Conservation (phyloP, 53 echinoderm and acorn worm species). For the Holothuria leucospilota region DNA sequence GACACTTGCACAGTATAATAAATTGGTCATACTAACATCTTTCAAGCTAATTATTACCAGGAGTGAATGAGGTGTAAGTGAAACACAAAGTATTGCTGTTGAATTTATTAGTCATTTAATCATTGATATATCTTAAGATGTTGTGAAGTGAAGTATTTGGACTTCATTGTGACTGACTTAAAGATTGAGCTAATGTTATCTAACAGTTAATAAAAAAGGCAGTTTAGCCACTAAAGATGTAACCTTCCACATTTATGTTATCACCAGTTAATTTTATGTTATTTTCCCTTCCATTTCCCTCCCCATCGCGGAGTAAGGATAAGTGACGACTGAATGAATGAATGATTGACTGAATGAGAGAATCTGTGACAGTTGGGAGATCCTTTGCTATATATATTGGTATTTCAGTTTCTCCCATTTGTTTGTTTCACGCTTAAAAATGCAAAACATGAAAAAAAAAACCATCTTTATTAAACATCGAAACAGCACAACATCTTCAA, state of each 20-base stretch:
- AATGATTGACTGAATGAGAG: background rate
- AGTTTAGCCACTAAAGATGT: no score
- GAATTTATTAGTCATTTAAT: no score
- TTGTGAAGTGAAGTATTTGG: no score
- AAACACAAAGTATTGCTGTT: no score
- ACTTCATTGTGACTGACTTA: no score
- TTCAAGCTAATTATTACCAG: no score
- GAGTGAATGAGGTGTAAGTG: no score
- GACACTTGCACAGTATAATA: no score
- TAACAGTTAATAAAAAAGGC: no score
- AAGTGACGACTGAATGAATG: background rate
- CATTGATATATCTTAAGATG: no score
- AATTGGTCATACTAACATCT: no score
- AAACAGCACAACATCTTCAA: conserved; percentile 25
- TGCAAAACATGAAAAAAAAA: conserved; percentile 16
- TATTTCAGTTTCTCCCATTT: conserved; percentile 40
- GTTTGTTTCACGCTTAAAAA: conserved; percentile 27
- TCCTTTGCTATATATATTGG: conserved; percentile 43
- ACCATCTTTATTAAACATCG: conserved; percentile 38
- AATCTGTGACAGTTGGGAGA: conserved; percentile 37
- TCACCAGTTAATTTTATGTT: conserved; percentile 17
- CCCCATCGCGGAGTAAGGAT: background rate
- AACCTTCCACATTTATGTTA: background rate
- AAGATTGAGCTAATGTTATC: no score
- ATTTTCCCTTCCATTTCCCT: conserved; percentile 6